phyloP scores from a whole-genome alignment of 2,797 vertebrate genomes.

The Esox masquinongy region DNA sequence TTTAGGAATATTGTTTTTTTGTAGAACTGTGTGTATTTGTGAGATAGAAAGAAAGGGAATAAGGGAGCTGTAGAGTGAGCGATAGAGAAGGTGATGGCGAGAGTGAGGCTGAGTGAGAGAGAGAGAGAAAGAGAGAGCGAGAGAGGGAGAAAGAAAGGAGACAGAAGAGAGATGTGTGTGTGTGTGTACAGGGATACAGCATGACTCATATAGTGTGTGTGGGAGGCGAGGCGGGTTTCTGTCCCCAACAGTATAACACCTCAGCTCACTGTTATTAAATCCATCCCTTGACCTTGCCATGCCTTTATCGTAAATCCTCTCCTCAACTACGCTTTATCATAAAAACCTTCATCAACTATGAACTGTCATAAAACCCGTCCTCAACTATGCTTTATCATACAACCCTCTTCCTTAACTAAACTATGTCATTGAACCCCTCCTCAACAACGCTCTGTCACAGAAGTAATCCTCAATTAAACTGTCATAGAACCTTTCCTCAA shows the following conservation, averaged over 20 bases:
- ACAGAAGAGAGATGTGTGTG: neutral
- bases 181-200: neutral
- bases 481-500: too few relatives aligned
- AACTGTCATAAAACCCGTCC: too few relatives aligned
- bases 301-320: too few relatives aligned
- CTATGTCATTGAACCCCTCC: too few relatives aligned
- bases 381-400: too few relatives aligned
- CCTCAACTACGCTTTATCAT: too few relatives aligned
- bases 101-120: neutral
- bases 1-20: neutral
- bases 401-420: too few relatives aligned
- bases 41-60: neutral
- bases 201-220: neutral
- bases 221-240: neutral
- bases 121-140: neutral
- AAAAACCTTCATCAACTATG: too few relatives aligned
- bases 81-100: neutral
- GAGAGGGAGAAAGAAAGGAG: neutral
- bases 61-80: too few relatives aligned
- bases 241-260: neutral
- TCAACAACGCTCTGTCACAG: too few relatives aligned
- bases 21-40: neutral
- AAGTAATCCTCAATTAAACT: too few relatives aligned
- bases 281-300: too few relatives aligned
- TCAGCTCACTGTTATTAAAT: neutral